phyloP scores from a whole-genome alignment of 2,113 vertebrate genomes.

The Elephas maximus region DNA sequence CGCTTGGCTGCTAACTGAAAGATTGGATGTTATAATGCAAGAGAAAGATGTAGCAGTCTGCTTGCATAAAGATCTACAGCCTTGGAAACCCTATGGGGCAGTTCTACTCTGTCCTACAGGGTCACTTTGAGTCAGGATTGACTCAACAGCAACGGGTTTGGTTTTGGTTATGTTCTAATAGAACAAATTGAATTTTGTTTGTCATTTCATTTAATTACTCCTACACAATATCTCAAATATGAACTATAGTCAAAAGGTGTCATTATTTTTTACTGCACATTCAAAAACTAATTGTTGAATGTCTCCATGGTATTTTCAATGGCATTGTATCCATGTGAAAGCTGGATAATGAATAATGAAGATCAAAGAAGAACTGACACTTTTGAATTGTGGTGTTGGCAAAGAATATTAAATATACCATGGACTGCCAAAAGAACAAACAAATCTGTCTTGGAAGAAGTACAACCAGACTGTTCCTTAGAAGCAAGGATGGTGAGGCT shows the following conservation, averaged over 20 bases:
- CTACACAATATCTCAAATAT: background rate
- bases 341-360: no score
- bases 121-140: background rate
- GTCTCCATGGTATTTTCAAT: no score
- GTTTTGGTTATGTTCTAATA: background rate
- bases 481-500: no score
- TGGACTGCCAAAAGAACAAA: no score
- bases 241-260: background rate
- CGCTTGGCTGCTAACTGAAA: background rate
- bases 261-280: background rate
- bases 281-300: slow-evolving; percentile 57
- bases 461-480: no score
- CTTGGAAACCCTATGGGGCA: background rate
- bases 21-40: no score
- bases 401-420: no score
- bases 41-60: background rate
- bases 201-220: background rate
- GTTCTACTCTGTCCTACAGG: background rate
- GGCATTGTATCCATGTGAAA: no score
- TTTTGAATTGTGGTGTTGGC: no score
- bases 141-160: background rate
- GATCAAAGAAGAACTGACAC: no score
- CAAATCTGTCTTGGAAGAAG: no score
- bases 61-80: background rate
- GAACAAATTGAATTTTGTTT: background rate